phyloP scores from a whole-genome alignment of 2,888 invertebrate species.

The Calephelis perditalis region DNA sequence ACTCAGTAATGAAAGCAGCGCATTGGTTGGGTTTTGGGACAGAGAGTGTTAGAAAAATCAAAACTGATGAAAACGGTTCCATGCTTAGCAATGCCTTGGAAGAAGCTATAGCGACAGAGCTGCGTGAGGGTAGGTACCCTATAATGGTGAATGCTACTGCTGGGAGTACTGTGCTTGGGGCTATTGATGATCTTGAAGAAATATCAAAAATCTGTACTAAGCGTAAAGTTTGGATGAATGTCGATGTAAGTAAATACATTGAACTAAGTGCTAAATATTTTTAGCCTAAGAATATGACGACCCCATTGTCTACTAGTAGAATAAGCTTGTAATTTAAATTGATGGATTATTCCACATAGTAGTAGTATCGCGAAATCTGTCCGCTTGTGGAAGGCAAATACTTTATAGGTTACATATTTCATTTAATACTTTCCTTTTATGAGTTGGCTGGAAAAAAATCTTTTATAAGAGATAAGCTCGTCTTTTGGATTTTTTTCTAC shows the following conservation, averaged over 20 bases:
- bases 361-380: too few species aligned
- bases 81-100: conserved; percentile 82
- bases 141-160: conserved; percentile 86
- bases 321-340: too few species aligned
- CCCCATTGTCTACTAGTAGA: too few species aligned
- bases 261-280: too few species aligned
- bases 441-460: too few species aligned
- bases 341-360: too few species aligned
- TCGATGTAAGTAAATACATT: conserved; percentile 81
- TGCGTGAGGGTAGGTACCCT: conserved; percentile 72
- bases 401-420: too few species aligned
- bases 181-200: conserved; percentile 85
- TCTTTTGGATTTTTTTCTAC: too few species aligned
- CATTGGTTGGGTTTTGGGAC: conserved; percentile 92
- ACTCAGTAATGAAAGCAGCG: conserved; percentile 88
- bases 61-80: conserved; percentile 82
- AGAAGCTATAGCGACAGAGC: conserved; percentile 68
- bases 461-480: too few species aligned
- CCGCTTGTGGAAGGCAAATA: too few species aligned
- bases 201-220: conserved; percentile 83
- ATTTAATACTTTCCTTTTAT: too few species aligned
- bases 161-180: conserved; percentile 90
- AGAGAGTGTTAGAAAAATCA: conserved; percentile 81
- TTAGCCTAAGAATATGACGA: too few species aligned
- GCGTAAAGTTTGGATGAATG: conserved; percentile 87